Evolutionary conservation across 2,888 invertebrate genomes (phyloP).

Genomic region (Deroplatys truncata): DNA sequence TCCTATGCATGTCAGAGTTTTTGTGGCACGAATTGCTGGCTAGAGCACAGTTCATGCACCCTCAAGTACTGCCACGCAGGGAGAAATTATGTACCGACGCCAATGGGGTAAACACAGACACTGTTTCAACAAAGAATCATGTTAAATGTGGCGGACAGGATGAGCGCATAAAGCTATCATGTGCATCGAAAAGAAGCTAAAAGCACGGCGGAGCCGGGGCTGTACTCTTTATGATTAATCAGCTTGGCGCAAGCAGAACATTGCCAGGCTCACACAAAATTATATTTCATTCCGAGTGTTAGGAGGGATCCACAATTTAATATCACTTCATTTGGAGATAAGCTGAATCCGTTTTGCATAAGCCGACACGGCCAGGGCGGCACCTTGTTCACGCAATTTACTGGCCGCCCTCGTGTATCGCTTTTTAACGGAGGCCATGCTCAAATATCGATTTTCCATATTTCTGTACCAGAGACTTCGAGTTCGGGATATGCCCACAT

Average conservation of each 20-base stretch:
- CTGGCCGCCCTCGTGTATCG: not conserved
- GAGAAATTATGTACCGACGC: not conserved
- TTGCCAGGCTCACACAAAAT: not conserved
- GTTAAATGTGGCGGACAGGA: not conserved
- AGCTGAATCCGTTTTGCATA: not conserved
- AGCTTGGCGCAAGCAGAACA: not conserved
- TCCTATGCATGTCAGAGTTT: no score
- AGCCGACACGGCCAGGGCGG: not conserved
- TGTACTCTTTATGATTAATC: not conserved
- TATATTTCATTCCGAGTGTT: not conserved
- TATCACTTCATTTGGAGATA: not conserved
- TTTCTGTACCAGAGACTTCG: no score
- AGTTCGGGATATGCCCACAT: no score
- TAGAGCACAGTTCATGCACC: no score
- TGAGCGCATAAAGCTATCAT: not conserved
- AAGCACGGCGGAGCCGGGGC: not conserved
- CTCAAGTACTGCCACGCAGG: no score
- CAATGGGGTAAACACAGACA: not conserved
- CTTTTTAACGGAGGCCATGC: not conserved
- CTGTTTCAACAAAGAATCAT: not conserved
- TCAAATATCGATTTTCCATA: no score
- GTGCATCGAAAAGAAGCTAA: no score
- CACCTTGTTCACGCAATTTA: not conserved
- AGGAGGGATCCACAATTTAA: not conserved
- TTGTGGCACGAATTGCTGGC: no score